Evolutionary conservation across 2,797 vertebrate genomes (phyloP).

Genomic region (Helicolenus hilgendorfi): DNA sequence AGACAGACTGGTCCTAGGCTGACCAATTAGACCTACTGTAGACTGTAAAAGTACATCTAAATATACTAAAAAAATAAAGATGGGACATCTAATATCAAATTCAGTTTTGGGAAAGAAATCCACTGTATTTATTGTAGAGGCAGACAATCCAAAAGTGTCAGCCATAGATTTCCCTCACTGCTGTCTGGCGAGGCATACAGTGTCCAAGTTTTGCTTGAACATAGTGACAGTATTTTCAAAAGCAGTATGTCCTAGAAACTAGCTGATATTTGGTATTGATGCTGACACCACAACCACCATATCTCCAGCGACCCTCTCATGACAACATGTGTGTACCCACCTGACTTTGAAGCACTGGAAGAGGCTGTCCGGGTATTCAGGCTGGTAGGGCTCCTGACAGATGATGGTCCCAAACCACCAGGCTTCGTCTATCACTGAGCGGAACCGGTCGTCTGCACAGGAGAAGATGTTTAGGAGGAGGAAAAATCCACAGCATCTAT

Average conservation of each 20-base stretch:
- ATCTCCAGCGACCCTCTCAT: not conserved
- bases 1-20: not conserved
- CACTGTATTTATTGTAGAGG: not conserved
- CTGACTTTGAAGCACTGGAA: constrained; percentile 99
- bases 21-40: not conserved
- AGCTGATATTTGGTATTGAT: not conserved
- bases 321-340: constrained; percentile 74
- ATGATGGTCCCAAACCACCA: constrained; percentile 99
- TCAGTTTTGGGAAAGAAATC: not conserved
- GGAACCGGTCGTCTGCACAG: constrained; percentile 93
- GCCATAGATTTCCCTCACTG: not conserved
- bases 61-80: not conserved
- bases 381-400: constrained; percentile 96
- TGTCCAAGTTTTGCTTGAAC: not conserved
- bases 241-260: not conserved
- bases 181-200: not conserved
- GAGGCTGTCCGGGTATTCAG: constrained; percentile 96
- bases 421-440: constrained; percentile 98
- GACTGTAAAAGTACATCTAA: not conserved
- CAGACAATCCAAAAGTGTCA: not conserved
- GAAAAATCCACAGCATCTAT: not conserved
- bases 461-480: not conserved
- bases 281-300: not conserved
- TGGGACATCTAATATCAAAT: not conserved
- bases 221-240: not conserved